Conservation (phyloP, 2,888 invertebrate species). For the Sphinx pinastri region DNA sequence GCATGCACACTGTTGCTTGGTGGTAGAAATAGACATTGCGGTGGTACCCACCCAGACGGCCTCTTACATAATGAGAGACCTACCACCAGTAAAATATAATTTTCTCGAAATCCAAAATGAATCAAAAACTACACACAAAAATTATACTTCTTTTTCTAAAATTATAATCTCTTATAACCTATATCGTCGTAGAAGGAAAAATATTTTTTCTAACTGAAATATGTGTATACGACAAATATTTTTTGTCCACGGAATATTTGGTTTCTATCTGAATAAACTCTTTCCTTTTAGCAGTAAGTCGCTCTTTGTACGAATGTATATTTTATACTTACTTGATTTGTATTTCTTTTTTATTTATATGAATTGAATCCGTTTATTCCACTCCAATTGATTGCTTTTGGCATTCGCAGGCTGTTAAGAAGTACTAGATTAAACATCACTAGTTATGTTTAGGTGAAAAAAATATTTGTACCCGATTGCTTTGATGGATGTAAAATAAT, state of each 20-base stretch:
- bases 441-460: too few relatives aligned
- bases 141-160: not conserved
- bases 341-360: not conserved
- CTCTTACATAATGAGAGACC: too few relatives aligned
- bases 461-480: too few relatives aligned
- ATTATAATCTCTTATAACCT: not conserved
- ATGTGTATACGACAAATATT: not conserved
- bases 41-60: too few relatives aligned
- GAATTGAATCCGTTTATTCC: not conserved
- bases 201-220: not conserved
- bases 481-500: too few relatives aligned
- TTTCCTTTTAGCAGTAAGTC: not conserved
- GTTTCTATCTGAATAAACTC: slow-evolving; percentile 2
- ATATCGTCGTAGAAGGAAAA: not conserved
- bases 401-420: not conserved
- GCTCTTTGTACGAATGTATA: not conserved
- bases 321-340: not conserved
- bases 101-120: not conserved
- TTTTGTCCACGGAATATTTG: slow-evolving; percentile 1
- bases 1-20: too few relatives aligned
- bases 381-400: not conserved
- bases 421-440: not conserved
- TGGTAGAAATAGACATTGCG: too few relatives aligned
- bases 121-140: not conserved
- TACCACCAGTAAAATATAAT: too few relatives aligned